Evolutionary conservation across 2,888 invertebrate species (phyloP), one percentile per base, ranked within the genome.

Genomic region (Pharmacophagus antenor): DNA sequence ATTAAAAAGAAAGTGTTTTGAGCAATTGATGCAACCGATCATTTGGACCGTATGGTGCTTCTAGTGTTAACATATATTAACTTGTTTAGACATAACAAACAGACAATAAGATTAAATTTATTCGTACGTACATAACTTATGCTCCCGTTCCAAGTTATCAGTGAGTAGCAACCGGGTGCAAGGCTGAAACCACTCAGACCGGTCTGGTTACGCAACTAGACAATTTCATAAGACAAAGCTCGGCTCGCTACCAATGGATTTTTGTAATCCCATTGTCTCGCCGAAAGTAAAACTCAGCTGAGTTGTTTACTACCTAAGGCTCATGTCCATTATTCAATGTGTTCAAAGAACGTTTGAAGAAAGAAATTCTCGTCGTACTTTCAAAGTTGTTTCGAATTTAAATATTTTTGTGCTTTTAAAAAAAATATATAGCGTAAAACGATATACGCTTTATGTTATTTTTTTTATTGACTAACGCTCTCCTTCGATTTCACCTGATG

Each of bases 171-270:
- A 46, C 21, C 52, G 58, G 31, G 57, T 49, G 69, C 69, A 74
- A 73, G 74, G 74, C 73, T 67, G 64, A 63, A 66, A 64, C 56
- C 56, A 53, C 56, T 64, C 62, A 20, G 68, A 64, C 67, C 63
- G 71, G 68, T 70, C 69, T 62, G 62, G 70, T 80, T 79, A 73
- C 69, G 79, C 72, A 79, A 80, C 67, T 49, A 56, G 68, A 69
- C 70, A 69, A 73, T 82, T 81, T 76, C 74, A 73, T 73, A 75
- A 78, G 71, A 79, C 78, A 76, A 79, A 67, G 66, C 67, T 62
- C 62, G 62, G 62, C 58, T 47, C 63, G 62, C 58, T 58, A 20
- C 49, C 60, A 57, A 47, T 58, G 62, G n/a, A 63, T 66, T 65
- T 64, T 67, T 63, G 61, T 64, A 58, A 56, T 55, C 63, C 61